Evolutionary conservation across 2,113 vertebrate species (phyloP).

Genomic region (Suricata suricatta): DNA sequence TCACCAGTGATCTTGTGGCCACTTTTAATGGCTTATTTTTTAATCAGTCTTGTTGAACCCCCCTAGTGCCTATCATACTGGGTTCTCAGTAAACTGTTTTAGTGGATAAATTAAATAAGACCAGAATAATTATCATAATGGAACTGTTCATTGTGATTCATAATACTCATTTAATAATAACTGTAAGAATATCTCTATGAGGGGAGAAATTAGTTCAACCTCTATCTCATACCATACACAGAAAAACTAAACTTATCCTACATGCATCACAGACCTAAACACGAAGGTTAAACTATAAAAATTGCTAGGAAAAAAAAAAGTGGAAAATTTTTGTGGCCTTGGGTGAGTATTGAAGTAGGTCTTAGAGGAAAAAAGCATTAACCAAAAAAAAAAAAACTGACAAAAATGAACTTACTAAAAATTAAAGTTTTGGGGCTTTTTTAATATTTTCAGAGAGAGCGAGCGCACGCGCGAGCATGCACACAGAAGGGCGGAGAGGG

Average conservation of each 20-base stretch:
- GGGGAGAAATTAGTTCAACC: not conserved
- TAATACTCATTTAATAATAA: not conserved
- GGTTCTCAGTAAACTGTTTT: not conserved
- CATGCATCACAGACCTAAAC: not conserved
- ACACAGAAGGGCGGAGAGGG: too few relatives aligned
- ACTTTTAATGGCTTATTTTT: not conserved
- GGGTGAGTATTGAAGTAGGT: not conserved
- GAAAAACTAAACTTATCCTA: not conserved
- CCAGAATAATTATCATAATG: not conserved
- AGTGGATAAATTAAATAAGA: not conserved
- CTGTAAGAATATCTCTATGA: not conserved
- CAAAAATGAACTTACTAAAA: not conserved
- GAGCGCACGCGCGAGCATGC: too few relatives aligned
- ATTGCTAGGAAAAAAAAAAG: not conserved
- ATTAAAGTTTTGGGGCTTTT: not conserved
- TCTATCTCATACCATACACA: not conserved
- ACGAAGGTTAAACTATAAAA: not conserved
- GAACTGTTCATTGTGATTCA: not conserved
- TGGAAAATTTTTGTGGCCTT: not conserved
- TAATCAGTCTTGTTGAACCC: not conserved
- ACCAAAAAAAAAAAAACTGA: not conserved
- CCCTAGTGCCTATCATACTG: not conserved
- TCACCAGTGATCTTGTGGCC: not conserved
- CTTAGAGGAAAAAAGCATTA: not conserved
- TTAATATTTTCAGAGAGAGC: too few relatives aligned